Evolutionary conservation across 2,888 invertebrate species (phyloP).

Genomic region (Agrilus mali): DNA sequence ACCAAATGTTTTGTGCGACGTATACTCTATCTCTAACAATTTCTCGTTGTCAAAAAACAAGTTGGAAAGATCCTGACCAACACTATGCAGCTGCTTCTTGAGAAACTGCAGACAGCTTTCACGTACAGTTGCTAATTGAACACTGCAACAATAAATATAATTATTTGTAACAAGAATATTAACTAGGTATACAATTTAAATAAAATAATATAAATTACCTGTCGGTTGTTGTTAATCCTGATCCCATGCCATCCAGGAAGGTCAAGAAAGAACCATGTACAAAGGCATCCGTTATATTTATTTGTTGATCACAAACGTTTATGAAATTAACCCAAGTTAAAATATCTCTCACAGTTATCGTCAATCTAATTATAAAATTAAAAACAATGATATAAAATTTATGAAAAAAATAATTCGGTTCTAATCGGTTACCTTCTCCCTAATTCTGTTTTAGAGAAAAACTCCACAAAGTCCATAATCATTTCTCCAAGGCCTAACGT

Average conservation of each 20-base stretch:
- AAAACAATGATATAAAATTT: not conserved
- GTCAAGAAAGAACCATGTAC: conserved; percentile 85
- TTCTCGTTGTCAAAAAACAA: not conserved
- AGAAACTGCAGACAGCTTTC: conserved; percentile 44
- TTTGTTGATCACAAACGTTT: conserved; percentile 43
- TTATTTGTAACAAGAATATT: conserved; percentile 1
- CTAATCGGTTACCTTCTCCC: conserved; percentile 40
- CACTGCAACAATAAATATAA: conserved; percentile 20
- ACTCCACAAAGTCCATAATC: conserved; percentile 70
- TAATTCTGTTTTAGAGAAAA: conserved; percentile 58
- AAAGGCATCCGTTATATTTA: conserved; percentile 51
- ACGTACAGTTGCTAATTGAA: conserved; percentile 28
- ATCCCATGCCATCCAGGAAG: conserved; percentile 84
- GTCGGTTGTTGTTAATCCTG: conserved; percentile 63
- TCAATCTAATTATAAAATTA: conserved; percentile 43
- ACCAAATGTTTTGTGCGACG: conserved; percentile 42
- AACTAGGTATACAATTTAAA: not conserved
- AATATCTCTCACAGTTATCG: conserved; percentile 82
- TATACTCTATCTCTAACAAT: conserved; percentile 5
- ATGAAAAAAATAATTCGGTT: not conserved
- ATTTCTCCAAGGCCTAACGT: conserved; percentile 49
- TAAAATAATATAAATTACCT: conserved; percentile 29
- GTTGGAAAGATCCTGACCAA: conserved; percentile 1
- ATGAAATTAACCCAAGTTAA: conserved; percentile 88
- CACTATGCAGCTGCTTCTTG: conserved; percentile 37